Base-by-base conservation (phyloP, 1,140 invertebrate genomes). In the Neodiprion lecontei region DNA sequence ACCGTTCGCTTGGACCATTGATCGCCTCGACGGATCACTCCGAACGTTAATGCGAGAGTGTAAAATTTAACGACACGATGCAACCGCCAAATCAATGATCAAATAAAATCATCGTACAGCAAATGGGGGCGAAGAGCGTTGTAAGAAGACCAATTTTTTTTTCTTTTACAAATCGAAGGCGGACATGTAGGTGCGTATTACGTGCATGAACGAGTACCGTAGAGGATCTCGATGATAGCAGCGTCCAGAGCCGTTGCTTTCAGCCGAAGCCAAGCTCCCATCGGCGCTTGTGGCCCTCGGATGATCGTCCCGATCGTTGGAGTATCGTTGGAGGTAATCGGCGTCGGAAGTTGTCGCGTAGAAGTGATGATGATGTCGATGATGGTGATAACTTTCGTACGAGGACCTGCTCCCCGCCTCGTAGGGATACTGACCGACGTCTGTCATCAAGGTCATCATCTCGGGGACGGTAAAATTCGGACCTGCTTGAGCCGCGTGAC, bases 391-490 rank as follows among this genome's bases (percentile, higher is more conserved):
- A 69, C 77, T 77, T 48, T 87, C 84, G 78, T 86, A 86, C 0
- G 84, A 73, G 17, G 82, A 28, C 72, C 86, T 82, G n/a, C 76
- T 76, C 61, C 79, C 76, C 17, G 82, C 70, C 72, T 88, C 86
- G 80, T 87, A 88, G 1, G 83, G 76, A 80, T 88, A 88, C 61
- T 75, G 80, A 72, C 81, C 82, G 73, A 84, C 82, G 76, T 88
- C 85, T 74, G 86, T 87, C 82, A 88, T 86, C 73, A 89, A 83
- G 81, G 87, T 89, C 87, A 89, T 89, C 85, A 86, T 88, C 84
- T 87, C 79, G 73, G 28, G 21, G 67, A 7, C 9, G 11, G 0
- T 65, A 14, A 40, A 40, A 17, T 14, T 65, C 61, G 17, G n/a
- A 11, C 53, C 53, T 21, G 17, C 17, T 21, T 1, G 17, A 1